Base-by-base conservation (phyloP, 2,113 vertebrate species). In the Serilophus lunatus region DNA sequence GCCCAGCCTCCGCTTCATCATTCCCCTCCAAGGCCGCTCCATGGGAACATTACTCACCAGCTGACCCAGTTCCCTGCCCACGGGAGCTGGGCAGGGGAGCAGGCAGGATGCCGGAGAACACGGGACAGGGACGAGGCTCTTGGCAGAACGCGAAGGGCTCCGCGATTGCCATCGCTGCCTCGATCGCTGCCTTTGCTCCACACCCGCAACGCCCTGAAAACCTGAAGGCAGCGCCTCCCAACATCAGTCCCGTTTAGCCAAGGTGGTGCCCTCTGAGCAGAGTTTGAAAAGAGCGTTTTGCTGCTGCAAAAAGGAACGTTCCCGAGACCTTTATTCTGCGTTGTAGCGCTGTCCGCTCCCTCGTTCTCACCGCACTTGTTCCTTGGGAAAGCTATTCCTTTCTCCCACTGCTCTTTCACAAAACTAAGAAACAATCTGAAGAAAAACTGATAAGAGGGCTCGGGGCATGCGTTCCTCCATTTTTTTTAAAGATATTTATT, bases 11-110 rank as follows among this genome's bases (percentile, higher is more conserved):
- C 1, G 2, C 72, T 7, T 2, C 2, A 0, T 2, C 12, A 50
- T 8, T 51, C 20, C 36, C 47, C 66, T 10, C 0, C 10, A 3
- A 45, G 59, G 74, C 78, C 68, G 69, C 47, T 69, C 84, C 70
- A 3, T 0, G 24, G 36, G 64, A 65, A 22, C 44, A 14, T 1
- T 1, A 4, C 63, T 56, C 66, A 20, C 2, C 6, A 1, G 20
- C 56, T 31, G 72, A 38, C 5, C 72, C 59, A 5, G 4, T 6
- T 31, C 83, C 82, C 45, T 47, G 6, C 0, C 45, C 45, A 45
- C 0, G 12, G 22, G 60, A 61, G 38, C 40, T 7, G 18, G n/a
- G 60, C 31, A 35, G 70, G 38, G 47, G 20, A 18, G 9, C 64
- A 40, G 69, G 6, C 53, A 3, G 24, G 44, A 3, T 25, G 80